Conservation (phyloP, 1,140 invertebrate genomes). For the Microvelia longipes region DNA sequence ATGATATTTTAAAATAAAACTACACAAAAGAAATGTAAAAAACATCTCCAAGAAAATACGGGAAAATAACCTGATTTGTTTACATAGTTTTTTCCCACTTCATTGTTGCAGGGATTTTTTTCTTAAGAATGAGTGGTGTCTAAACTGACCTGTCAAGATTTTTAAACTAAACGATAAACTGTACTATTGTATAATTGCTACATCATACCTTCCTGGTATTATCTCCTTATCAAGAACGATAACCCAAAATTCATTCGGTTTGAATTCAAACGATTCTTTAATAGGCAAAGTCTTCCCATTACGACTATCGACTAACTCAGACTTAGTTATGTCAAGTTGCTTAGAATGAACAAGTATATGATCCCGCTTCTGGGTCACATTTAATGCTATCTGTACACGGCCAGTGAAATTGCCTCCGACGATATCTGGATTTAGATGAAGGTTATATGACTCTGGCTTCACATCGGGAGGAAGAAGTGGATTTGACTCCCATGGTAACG, state of each 20-base stretch:
- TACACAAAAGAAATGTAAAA: too few relatives aligned
- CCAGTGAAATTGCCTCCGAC: slow-evolving; percentile 50
- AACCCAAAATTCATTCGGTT: slow-evolving; percentile 48
- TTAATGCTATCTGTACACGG: slow-evolving; percentile 50
- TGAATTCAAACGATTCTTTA: slow-evolving; percentile 34
- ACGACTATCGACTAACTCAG: slow-evolving; percentile 21
- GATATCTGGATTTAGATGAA: slow-evolving; percentile 57
- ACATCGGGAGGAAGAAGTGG: slow-evolving; percentile 49
- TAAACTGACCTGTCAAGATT: too few relatives aligned
- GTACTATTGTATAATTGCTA: too few relatives aligned
- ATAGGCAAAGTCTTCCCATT: slow-evolving; percentile 26
- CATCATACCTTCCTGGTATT: slow-evolving; percentile 38
- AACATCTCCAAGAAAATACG: too few relatives aligned
- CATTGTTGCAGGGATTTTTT: too few relatives aligned
- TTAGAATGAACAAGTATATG: slow-evolving; percentile 55
- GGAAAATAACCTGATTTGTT: too few relatives aligned
- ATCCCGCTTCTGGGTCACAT: slow-evolving; percentile 37
- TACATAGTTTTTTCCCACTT: too few relatives aligned
- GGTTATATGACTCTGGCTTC: slow-evolving; percentile 53
- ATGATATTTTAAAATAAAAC: too few relatives aligned
- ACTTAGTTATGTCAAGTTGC: slow-evolving; percentile 36
- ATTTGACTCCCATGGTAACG: slow-evolving; percentile 21
- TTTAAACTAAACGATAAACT: too few relatives aligned
- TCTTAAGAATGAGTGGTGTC: too few relatives aligned
- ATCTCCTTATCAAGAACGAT: slow-evolving; percentile 37